Base-by-base conservation (phyloP, 92 coral and sea anemone species). In the Zoanthus gigantus region DNA sequence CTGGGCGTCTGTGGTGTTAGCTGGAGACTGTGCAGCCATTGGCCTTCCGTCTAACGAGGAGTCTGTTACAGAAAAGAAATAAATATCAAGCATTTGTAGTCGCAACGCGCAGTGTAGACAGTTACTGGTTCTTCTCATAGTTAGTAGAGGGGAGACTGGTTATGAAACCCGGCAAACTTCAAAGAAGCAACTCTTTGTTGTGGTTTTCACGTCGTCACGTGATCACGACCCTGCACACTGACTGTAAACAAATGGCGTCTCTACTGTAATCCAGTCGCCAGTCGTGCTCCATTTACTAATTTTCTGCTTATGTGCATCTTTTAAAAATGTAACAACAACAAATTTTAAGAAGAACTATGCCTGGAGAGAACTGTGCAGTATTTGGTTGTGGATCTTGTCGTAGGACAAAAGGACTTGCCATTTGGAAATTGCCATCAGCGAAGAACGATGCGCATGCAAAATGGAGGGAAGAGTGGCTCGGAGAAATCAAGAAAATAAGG, bases 321-420 rank as follows among this genome's bases (percentile, higher is more conserved):
- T 54, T 54, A 10, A 54, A 54, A 54, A 54, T 58, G 65, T 58
- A 58, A 15, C 65, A 12, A 58, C 15, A 58, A 58, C 65, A 58
- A 58, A 66, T 66, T 17, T 66, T 66, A 66, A 66, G 34, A 66
- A 4, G 72, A 58, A 12, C 65, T 84, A 89, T 79, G 66, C 89
- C 71, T 83, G 84, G 57, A 46, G 84, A 29, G 15, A 69, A 69
- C 45, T 69, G 74, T 30, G 74, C 74, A 29, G 74, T 69, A 32
- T 6, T 69, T 78, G 92, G 92, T 23, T 91, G 94, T 78, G 67
- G 85, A 66, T 88, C 92, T 28, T 54, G 77, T 46, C 17, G 92
- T 37, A 92, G 89, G 72, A 86, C 83, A 31, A 88, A 88, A 58
- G 88, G 91, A 72, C 71, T 90, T 34, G 90, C 77, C 28, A 90